Base-by-base conservation (phyloP, 2,113 vertebrate genomes). In the Dasyurus viverrinus region DNA sequence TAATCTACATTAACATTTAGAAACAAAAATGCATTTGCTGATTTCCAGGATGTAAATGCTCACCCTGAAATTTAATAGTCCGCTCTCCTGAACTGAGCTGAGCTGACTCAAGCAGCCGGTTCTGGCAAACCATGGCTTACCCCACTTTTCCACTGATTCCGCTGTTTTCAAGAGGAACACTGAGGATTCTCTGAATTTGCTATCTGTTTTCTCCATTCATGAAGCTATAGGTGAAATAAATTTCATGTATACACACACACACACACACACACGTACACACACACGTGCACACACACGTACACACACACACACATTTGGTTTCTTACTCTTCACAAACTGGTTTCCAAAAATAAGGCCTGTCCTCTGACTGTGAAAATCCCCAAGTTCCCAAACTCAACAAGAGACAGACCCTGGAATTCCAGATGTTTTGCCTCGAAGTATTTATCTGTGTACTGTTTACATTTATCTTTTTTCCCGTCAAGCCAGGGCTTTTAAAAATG, bases 311-410 rank as follows among this genome's bases (percentile, higher is more conserved):
- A 92, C 93, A 92, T 68, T 52, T 54, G 91, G 57, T 93, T 95
- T 93, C 89, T 92, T 96, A 93, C 97, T 92, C 54, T 50, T 89
- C 90, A 92, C 57, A 94, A 91, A 95, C 68, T n/a, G 0, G 11
- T 95, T 97, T 97, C 96, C 96, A 96, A 97, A 98, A 84, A 97
- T 96, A 97, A 97, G 94, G 93, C 46, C 53, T 50, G 52, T 95
- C 95, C 68, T 84, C 68, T 84, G 93, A 96, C 92, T 95, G 94
- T 90, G 94, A 97, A 97, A 97, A 96, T 93, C 92, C 90, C 94
- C 89, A 94, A 94, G 91, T 96, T 97, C 95, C 94, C 96, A 94
- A 97, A 95, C 92, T 53, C 95, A 47, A 93, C 94, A 94, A 95
- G 96, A 97, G 97, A 54, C 94, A 92, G 92, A 89, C 89, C 68